Evolutionary conservation across 2,888 invertebrate species (phyloP).

Genomic region (Andrena bicolor): DNA sequence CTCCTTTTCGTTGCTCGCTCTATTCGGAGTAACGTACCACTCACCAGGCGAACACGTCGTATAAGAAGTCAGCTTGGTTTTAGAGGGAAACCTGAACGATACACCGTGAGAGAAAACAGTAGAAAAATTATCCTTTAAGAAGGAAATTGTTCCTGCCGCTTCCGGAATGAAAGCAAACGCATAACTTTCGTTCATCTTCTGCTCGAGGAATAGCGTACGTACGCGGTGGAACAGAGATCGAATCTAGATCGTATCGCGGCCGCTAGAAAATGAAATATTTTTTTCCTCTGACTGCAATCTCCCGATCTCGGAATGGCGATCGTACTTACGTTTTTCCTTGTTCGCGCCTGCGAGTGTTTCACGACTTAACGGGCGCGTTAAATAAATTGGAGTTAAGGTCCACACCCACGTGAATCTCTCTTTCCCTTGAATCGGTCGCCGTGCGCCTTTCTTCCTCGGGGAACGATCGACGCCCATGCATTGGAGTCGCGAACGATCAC

Average conservation of each 20-base stretch:
- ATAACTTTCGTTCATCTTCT: slow-evolving; percentile 56
- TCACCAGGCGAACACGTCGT: slow-evolving; percentile 10
- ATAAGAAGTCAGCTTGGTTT: neutral
- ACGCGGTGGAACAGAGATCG: neutral
- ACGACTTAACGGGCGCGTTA: slow-evolving; percentile 40
- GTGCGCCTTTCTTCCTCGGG: slow-evolving; percentile 15
- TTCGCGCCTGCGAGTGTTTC: slow-evolving; percentile 24
- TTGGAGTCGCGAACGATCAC: slow-evolving; percentile 50
- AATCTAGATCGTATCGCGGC: slow-evolving; percentile 39
- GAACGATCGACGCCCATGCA: slow-evolving; percentile 65
- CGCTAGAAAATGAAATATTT: slow-evolving; percentile 21
- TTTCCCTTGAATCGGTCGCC: slow-evolving; percentile 40
- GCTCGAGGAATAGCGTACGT: slow-evolving; percentile 7
- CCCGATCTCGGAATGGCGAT: slow-evolving; percentile 21
- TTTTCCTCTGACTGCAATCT: neutral
- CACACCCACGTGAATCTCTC: slow-evolving; percentile 52
- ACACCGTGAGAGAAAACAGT: slow-evolving; percentile 36
- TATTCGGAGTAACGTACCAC: neutral
- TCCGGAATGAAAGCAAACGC: slow-evolving; percentile 59
- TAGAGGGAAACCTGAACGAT: neutral
- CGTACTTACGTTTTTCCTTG: slow-evolving; percentile 19
- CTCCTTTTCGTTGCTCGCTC: neutral
- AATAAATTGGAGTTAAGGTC: slow-evolving; percentile 49
- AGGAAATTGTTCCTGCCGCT: slow-evolving; percentile 42
- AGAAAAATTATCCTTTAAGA: slow-evolving; percentile 42